Evolutionary conservation across 2,113 vertebrate genomes (phyloP).

Genomic region (Zapus hudsonius): DNA sequence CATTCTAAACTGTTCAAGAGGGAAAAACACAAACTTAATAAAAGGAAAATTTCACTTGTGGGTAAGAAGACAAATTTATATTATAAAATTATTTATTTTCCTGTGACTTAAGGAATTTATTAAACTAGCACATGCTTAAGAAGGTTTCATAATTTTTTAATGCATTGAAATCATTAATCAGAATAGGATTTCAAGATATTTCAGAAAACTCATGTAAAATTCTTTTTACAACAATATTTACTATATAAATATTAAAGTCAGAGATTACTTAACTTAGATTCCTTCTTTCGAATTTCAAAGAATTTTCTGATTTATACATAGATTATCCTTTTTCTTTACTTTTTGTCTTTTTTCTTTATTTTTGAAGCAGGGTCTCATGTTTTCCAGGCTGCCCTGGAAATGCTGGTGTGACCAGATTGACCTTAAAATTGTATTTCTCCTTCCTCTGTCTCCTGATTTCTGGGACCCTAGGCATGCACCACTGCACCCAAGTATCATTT

Average conservation of each 20-base stretch:
- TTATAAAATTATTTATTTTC: conserved; percentile 69
- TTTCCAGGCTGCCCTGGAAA: fast-evolving
- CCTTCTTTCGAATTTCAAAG: background rate
- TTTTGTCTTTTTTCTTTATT: no score
- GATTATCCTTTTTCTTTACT: no score
- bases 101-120: conserved; percentile 64
- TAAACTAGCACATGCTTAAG: no score
- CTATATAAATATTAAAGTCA: background rate
- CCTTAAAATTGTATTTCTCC: background rate
- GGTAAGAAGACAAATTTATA: conserved; percentile 54
- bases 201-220: background rate
- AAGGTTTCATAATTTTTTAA: no score
- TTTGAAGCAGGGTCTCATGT: background rate
- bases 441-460: background rate
- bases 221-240: background rate
- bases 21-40: conserved; percentile 40
- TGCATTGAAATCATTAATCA: background rate
- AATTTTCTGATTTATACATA: background rate
- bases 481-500: background rate
- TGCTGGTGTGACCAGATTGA: fast-evolving
- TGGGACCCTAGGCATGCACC: background rate
- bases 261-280: background rate
- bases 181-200: background rate
- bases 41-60: conserved; percentile 24
- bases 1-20: background rate